Evolutionary conservation across 1,140 invertebrate species (phyloP).

Genomic region (Glossosoma conforme): DNA sequence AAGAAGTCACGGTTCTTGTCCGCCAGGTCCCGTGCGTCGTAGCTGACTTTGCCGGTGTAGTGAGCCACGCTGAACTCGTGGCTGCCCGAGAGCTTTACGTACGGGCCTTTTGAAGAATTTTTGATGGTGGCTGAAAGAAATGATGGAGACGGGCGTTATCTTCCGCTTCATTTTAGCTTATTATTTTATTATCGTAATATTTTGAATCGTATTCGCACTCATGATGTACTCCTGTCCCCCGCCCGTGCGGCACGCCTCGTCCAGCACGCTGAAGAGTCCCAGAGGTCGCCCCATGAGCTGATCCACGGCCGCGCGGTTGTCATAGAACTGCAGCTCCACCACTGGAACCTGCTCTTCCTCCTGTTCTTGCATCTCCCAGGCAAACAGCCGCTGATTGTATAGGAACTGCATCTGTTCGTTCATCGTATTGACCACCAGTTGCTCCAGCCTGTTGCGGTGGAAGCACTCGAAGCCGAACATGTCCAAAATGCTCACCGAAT

Average conservation of each 20-base stretch:
- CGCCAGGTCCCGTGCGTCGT: constrained; percentile 74
- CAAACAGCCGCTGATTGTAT: constrained; percentile 82
- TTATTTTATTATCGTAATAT: neutral
- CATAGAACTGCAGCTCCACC: constrained; percentile 70
- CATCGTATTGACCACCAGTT: constrained; percentile 81
- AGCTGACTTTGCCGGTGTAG: constrained; percentile 78
- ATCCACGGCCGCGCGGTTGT: constrained; percentile 83
- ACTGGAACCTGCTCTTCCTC: constrained; percentile 75
- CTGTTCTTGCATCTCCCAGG: constrained; percentile 86
- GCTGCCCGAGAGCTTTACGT: constrained; percentile 57
- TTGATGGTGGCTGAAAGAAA: constrained; percentile 49
- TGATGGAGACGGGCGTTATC: neutral
- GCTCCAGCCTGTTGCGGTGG: constrained; percentile 77
- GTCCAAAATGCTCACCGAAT: constrained; percentile 74
- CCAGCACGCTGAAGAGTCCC: constrained; percentile 81
- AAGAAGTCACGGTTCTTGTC: constrained; percentile 87
- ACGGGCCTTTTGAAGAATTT: constrained; percentile 50
- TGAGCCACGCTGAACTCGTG: constrained; percentile 76
- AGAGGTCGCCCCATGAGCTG: constrained; percentile 77
- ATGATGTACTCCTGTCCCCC: constrained; percentile 53
- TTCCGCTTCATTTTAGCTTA: neutral
- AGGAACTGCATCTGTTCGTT: constrained; percentile 87
- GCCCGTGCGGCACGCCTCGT: constrained; percentile 75
- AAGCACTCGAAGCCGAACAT: constrained; percentile 91
- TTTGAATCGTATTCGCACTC: constrained; percentile 36